Conservation (phyloP, 2,113 vertebrate genomes). For the Ovibos moschatus region DNA sequence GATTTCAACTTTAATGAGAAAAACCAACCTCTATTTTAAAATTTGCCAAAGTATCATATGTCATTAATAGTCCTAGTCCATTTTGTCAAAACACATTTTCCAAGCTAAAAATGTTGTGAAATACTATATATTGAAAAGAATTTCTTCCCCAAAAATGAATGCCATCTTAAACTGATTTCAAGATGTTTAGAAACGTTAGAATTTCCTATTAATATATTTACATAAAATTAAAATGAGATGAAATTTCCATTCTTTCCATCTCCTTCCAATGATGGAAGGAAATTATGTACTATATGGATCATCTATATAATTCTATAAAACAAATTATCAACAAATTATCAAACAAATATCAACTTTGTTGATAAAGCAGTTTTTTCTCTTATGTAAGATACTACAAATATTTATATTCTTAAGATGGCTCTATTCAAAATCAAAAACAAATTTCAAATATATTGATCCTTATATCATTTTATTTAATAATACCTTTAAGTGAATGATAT, state of each 20-base stretch:
- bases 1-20: conserved; percentile 55
- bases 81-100: conserved; percentile 77
- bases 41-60: conserved; percentile 41
- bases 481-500: neutral
- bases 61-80: neutral
- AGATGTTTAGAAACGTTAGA: conserved; percentile 82
- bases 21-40: conserved; percentile 59
- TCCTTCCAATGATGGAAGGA: conserved; percentile 77
- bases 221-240: conserved; percentile 79
- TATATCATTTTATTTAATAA: neutral
- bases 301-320: conserved; percentile 73
- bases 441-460: neutral
- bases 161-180: conserved; percentile 77
- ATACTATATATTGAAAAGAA: conserved; percentile 74
- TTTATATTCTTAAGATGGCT: conserved; percentile 44
- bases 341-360: conserved; percentile 69
- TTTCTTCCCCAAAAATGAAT: conserved; percentile 72
- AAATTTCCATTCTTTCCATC: conserved; percentile 80
- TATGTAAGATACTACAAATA: conserved; percentile 54
- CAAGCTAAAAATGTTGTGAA: conserved; percentile 75
- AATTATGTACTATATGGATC: conserved; percentile 76
- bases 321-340: conserved; percentile 56
- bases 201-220: conserved; percentile 82
- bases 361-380: conserved; percentile 71
- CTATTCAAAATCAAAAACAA: neutral